Base-by-base conservation (phyloP, 2,797 vertebrate genomes). In the Bradypodion pumilum region DNA sequence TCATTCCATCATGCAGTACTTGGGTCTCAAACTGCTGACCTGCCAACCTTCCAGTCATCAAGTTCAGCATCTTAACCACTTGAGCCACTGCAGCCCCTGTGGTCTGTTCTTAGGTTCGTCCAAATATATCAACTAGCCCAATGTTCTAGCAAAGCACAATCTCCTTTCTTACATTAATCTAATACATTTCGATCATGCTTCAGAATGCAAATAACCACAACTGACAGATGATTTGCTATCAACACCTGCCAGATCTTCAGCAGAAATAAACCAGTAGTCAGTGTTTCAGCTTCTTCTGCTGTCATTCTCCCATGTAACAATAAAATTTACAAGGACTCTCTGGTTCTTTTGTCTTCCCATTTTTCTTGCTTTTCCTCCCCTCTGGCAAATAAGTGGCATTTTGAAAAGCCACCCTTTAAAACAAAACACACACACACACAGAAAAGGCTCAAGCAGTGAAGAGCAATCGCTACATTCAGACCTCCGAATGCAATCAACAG, bases 401-500 rank as follows among this genome's bases (percentile, higher is more conserved):
- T 85, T 0, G 44, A 82, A 83, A 76, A 42, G 1, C 15, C 3
- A 59, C 21, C 25, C 56, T 78, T 83, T 69, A 4, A 40, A 80
- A 52, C 49, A 79, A n/a, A n/a, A n/a, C n/a, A n/a, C n/a, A n/a
- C n/a, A n/a, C n/a, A n/a, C n/a, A n/a, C n/a, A 79, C 4, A n/a
- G 42, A 40, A 59, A 65, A 56, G 15, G 32, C 49, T 68, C 65
- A 69, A 9, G 3, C 46, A 85, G 62, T 59, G 29, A 78, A 49
- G 44, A 83, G 74, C 80, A 80, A 13, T 74, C 25, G 25, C 37
- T 83, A 72, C 46, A 78, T 70, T 52, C 81, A 86, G 81, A 79
- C 60, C 42, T 52, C 56, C 37, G 75, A 32, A 74, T 35, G 27
- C 32, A 80, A 87, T 87, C 75, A 78, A 78, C 52, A 88, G 69